A percentile compares a stretch with the other conserved stretches of the same genome.
Evolutionary conservation across 2,888 invertebrate genomes (phyloP).

Genomic region (Amiota minor): DNA sequence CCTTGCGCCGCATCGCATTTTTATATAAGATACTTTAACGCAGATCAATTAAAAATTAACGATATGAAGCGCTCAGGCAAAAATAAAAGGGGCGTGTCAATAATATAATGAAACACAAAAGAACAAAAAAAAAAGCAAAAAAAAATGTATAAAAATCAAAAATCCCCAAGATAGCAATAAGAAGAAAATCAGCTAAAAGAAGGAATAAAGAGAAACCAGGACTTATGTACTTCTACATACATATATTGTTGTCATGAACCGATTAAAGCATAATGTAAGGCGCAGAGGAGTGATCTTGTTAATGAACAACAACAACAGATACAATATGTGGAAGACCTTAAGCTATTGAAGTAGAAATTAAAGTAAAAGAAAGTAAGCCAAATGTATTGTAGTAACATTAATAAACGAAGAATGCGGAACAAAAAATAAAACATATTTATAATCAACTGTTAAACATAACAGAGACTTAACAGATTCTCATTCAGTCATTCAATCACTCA

Average conservation of each 20-base stretch:
- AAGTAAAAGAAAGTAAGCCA: no score
- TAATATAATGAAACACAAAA: slow-evolving; percentile 70
- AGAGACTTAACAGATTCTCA: not conserved
- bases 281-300: slow-evolving; percentile 41
- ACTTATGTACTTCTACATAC: not conserved
- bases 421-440: no score
- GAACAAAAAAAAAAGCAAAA: slow-evolving; percentile 11
- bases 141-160: not conserved
- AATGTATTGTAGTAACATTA: no score
- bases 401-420: no score
- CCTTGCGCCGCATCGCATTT: not conserved
- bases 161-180: not conserved
- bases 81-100: slow-evolving; percentile 67
- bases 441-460: slow-evolving; percentile 12
- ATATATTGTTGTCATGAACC: slow-evolving; percentile 13
- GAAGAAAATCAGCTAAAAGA: not conserved
- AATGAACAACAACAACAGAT: slow-evolving; percentile 26
- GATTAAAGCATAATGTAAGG: slow-evolving; percentile 41
- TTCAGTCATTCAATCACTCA: not conserved
- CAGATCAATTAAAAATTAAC: slow-evolving; percentile 72
- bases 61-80: slow-evolving; percentile 64
- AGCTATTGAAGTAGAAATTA: not conserved
- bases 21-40: slow-evolving; percentile 31
- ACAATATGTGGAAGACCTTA: slow-evolving; percentile 34
- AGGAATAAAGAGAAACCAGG: not conserved